Percentiles rank a stretch among this genome's conserved stretches.
phyloP scores from a whole-genome alignment of 2,113 vertebrate genomes.

The Salvelinus namaycush region DNA sequence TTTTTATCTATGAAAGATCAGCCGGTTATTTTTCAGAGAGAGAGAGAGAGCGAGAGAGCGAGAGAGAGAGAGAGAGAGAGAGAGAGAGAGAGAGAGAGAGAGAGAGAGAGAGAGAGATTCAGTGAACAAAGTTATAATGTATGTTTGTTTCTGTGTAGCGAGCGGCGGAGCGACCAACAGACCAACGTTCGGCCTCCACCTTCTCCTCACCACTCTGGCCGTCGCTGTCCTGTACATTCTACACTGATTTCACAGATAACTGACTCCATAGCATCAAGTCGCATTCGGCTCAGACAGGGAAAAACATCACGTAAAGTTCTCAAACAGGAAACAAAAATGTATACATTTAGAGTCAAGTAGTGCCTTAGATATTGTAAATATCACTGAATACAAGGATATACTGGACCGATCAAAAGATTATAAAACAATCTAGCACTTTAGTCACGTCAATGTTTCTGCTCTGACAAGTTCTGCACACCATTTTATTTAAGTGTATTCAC shows the following conservation, averaged over 20 bases:
- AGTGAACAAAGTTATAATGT: no score
- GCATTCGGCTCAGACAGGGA: no score
- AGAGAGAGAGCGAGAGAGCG: no score
- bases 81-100: no score
- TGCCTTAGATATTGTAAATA: background rate
- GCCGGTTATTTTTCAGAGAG: no score
- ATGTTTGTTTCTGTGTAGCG: conserved; percentile 32
- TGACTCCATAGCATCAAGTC: no score
- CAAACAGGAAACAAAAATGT: no score
- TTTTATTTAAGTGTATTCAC: background rate
- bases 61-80: no score
- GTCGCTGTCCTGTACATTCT: conserved; percentile 26
- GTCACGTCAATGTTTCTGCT: background rate
- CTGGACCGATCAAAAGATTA: background rate
- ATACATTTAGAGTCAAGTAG: no score
- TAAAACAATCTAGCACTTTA: background rate
- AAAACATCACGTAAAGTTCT: no score
- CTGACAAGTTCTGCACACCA: background rate
- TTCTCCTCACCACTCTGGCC: conserved; percentile 40
- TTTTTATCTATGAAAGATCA: background rate
- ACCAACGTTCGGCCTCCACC: conserved; percentile 28
- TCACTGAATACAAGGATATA: background rate
- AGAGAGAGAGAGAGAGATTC: no score
- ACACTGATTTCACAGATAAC: conserved; percentile 25
- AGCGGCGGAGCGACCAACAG: conserved; percentile 2